phyloP scores from a whole-genome alignment of 2,888 invertebrate species.

The Pollenia angustigena region DNA sequence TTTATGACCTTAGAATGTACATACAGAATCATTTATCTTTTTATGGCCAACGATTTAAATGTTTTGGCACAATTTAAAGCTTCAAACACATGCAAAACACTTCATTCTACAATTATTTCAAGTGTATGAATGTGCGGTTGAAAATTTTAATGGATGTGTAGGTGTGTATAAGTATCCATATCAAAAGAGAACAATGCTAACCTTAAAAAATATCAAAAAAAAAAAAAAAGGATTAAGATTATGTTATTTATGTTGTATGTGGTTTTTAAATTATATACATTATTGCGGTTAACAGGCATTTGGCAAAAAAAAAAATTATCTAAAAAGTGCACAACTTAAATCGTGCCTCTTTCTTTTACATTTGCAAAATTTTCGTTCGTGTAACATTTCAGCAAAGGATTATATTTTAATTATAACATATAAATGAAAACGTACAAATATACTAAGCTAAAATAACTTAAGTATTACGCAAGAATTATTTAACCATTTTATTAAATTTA shows the following conservation, averaged over 20 bases:
- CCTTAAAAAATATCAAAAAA: neutral
- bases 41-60: slow-evolving; percentile 64
- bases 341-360: neutral
- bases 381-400: slow-evolving; percentile 9
- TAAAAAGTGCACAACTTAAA: neutral
- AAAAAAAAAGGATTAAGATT: slow-evolving; percentile 52
- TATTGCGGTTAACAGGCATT: slow-evolving; percentile 54
- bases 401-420: slow-evolving; percentile 14
- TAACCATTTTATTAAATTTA: no score
- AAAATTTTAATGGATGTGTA: neutral
- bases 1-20: slow-evolving; percentile 57
- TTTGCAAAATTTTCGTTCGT: neutral
- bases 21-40: slow-evolving; percentile 60
- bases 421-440: no score
- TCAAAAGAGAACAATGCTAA: slow-evolving; percentile 15
- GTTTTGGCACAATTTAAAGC: slow-evolving; percentile 62
- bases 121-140: slow-evolving; percentile 19
- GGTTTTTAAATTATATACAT: slow-evolving; percentile 52
- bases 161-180: neutral
- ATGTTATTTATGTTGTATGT: neutral
- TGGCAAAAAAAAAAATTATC: slow-evolving; percentile 38
- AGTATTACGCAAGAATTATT: no score
- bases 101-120: slow-evolving; percentile 12
- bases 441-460: no score
- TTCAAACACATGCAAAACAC: neutral